Conservation (phyloP, 2,888 invertebrate species). For the Vandiemenella viatica region DNA sequence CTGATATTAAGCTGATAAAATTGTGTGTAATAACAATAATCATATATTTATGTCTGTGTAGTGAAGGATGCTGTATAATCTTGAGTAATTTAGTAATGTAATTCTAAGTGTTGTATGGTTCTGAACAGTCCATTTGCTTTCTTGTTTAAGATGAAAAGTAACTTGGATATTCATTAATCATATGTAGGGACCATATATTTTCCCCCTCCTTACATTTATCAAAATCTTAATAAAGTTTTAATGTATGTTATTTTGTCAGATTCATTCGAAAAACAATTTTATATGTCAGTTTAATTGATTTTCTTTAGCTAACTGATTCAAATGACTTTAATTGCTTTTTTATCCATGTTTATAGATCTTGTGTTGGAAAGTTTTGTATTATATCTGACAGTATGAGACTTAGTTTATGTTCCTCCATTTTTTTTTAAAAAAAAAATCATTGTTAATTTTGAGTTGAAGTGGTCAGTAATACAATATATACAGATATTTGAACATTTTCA, state of each 20-base stretch:
- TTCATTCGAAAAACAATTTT: too few relatives aligned
- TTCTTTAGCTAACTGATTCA: too few relatives aligned
- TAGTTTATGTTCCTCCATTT: too few relatives aligned
- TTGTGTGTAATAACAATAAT: background rate
- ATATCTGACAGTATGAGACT: too few relatives aligned
- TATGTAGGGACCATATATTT: background rate
- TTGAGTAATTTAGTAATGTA: conserved; percentile 5
- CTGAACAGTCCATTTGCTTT: conserved; percentile 1
- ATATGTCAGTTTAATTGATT: too few relatives aligned
- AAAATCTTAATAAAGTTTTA: background rate
- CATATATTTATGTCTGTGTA: conserved; percentile 6
- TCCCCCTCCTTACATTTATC: background rate
- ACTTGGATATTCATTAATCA: background rate
- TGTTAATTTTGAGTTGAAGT: too few relatives aligned
- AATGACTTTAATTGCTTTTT: too few relatives aligned
- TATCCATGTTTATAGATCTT: too few relatives aligned
- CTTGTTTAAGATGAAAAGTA: background rate
- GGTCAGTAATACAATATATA: too few relatives aligned
- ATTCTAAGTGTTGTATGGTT: conserved; percentile 6
- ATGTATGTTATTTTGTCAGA: background rate
- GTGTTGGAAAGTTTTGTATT: too few relatives aligned
- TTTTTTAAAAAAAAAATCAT: too few relatives aligned
- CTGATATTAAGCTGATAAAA: background rate
- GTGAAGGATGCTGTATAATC: conserved; percentile 4
- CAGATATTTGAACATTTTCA: too few relatives aligned